A percentile compares a stretch with the other conserved stretches of the same genome.
Conservation (phyloP, 2,888 invertebrate species). For the Masnerella sp. region DNA sequence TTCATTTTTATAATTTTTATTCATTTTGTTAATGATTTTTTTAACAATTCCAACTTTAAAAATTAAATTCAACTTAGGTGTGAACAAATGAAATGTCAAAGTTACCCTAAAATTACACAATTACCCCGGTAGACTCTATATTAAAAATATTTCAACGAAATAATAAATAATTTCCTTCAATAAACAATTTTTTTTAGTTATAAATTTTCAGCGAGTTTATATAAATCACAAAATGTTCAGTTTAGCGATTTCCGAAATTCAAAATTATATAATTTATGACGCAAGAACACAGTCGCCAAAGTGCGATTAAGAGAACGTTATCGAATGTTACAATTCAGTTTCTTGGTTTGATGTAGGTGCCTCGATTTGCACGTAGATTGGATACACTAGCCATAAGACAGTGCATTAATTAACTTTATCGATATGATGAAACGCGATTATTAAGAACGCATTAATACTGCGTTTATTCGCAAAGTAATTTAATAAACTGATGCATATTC, state of each 20-base stretch:
- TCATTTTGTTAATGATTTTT: no score
- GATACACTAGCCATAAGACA: conserved; percentile 24
- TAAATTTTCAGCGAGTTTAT: no score
- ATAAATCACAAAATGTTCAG: background rate
- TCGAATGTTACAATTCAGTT: conserved; percentile 31
- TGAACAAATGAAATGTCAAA: no score
- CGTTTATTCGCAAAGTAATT: background rate
- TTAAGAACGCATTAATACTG: conserved; percentile 19
- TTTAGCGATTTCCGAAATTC: conserved; percentile 6
- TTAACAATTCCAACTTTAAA: no score
- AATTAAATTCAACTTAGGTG: no score
- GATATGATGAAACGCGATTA: background rate
- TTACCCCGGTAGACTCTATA: no score
- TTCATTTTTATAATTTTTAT: no score
- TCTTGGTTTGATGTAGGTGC: conserved; percentile 28
- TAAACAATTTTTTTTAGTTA: no score
- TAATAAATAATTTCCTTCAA: no score
- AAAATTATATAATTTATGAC: conserved; percentile 15
- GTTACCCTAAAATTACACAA: no score
- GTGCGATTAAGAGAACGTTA: conserved; percentile 34
- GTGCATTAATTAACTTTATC: conserved; percentile 27
- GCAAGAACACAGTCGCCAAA: conserved; percentile 8
- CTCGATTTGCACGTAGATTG: conserved; percentile 48
- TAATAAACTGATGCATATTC: background rate
- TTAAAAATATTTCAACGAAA: no score